Percentiles rank a stretch among this genome's conserved stretches.
These are phyloP conservation scores for Acanthurus tractus DNA, from an alignment of 2,797 vertebrate species.

Conservation along the genomic window DNA sequence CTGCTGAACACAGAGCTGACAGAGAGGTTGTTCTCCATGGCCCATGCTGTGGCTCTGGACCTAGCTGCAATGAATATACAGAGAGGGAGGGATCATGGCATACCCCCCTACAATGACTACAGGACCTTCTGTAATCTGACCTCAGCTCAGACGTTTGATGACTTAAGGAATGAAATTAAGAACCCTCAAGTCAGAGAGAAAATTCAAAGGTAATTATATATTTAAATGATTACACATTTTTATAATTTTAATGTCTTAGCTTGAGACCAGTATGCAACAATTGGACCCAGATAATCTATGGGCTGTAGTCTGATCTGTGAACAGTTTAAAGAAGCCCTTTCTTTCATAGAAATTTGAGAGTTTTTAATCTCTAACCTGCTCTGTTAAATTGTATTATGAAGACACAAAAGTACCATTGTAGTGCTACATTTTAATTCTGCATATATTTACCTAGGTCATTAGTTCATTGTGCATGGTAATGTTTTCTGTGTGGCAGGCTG, in stretches of 20 bases:
- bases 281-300: neutral
- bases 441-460: neutral
- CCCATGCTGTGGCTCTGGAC: constrained; percentile 95
- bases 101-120: constrained; percentile 97
- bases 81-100: constrained; percentile 96
- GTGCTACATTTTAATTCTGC: neutral
- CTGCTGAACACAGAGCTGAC: constrained; percentile 97
- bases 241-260: neutral
- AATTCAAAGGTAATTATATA: constrained; percentile 87
- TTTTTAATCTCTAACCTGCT: too few relatives aligned
- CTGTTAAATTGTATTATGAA: too few relatives aligned
- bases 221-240: neutral
- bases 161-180: constrained; percentile 95
- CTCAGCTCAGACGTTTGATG: constrained; percentile 92
- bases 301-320: neutral
- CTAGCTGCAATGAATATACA: constrained; percentile 98
- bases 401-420: too few relatives aligned
- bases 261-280: neutral
- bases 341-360: too few relatives aligned
- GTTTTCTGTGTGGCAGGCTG: constrained; percentile 80
- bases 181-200: constrained; percentile 93
- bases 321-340: neutral
- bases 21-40: constrained; percentile 97
- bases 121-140: constrained; percentile 97
- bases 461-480: neutral